Percentiles rank a stretch among this genome's conserved stretches.
These are phyloP conservation scores for Toxotes lorentzi DNA, from an alignment of 2,797 vertebrate species.

Conservation along the genomic window DNA sequence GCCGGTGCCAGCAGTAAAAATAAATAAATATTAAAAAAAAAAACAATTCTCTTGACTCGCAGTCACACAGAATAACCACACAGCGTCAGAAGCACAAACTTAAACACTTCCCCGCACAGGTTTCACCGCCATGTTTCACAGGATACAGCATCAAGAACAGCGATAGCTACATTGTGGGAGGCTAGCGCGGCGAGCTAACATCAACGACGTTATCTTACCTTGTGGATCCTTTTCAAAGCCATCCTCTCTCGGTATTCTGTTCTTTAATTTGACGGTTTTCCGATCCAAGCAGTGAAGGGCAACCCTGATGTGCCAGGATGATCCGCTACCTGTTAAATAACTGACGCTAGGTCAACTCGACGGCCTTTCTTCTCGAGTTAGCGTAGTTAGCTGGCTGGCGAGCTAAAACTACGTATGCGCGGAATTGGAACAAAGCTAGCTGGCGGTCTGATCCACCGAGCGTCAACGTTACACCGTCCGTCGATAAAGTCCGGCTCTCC, in stretches of 20 bases:
- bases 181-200: slow-evolving; percentile 56
- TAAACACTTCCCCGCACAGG: slow-evolving; percentile 25
- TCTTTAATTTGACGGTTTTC: slow-evolving; percentile 26
- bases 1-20: neutral
- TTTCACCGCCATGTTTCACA: slow-evolving; percentile 48
- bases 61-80: neutral
- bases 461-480: neutral
- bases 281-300: slow-evolving; percentile 44
- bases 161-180: slow-evolving; percentile 52
- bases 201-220: slow-evolving; percentile 74
- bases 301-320: slow-evolving; percentile 62
- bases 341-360: slow-evolving; percentile 56
- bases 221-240: slow-evolving; percentile 89
- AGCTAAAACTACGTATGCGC: slow-evolving; percentile 73
- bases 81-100: neutral
- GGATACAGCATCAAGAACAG: slow-evolving; percentile 6
- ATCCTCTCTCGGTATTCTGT: slow-evolving; percentile 74
- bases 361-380: slow-evolving; percentile 72
- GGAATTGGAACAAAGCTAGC: slow-evolving; percentile 45
- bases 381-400: slow-evolving; percentile 62
- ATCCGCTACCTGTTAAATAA: slow-evolving; percentile 18
- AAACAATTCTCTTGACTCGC: neutral
- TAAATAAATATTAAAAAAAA: neutral
- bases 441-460: slow-evolving; percentile 6
- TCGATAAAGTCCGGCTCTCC: neutral